Evolutionary conservation across 2,113 vertebrate species (phyloP).

Genomic region (Syngnathus scovelli): DNA sequence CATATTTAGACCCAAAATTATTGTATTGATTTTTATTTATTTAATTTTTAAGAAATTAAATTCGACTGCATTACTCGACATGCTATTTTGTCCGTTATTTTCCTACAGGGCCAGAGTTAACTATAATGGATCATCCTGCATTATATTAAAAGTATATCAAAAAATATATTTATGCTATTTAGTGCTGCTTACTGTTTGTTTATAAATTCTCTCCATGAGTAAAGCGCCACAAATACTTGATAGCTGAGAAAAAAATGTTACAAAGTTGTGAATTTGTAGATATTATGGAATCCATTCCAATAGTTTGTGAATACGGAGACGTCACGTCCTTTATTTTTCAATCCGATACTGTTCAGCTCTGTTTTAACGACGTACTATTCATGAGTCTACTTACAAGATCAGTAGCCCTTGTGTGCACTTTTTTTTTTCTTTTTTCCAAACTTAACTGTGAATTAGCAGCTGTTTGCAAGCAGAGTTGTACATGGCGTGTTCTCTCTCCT

Average conservation of each 20-base stretch:
- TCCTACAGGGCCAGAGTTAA: constrained; percentile 51
- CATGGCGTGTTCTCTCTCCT: constrained; percentile 60
- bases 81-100: constrained; percentile 32
- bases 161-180: constrained; percentile 69
- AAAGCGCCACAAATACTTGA: constrained; percentile 55
- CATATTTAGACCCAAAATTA: background rate
- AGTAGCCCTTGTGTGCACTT: constrained; percentile 63
- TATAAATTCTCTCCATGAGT: constrained; percentile 60
- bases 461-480: constrained; percentile 57
- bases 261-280: constrained; percentile 69
- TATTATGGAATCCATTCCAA: constrained; percentile 64
- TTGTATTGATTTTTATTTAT: too few species aligned
- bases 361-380: constrained; percentile 40
- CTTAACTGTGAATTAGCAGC: constrained; percentile 66
- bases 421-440: constrained; percentile 17
- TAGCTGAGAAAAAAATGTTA: constrained; percentile 54
- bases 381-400: constrained; percentile 49
- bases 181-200: constrained; percentile 61
- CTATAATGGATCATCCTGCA: constrained; percentile 50
- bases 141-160: constrained; percentile 65
- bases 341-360: constrained; percentile 46
- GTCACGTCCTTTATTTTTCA: constrained; percentile 63
- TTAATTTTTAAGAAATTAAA: constrained; percentile 26
- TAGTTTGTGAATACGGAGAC: constrained; percentile 64
- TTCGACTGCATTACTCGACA: constrained; percentile 27